phyloP scores from a whole-genome alignment of 2,797 vertebrate species.

The Ctenochaetus hawaiiensis region DNA sequence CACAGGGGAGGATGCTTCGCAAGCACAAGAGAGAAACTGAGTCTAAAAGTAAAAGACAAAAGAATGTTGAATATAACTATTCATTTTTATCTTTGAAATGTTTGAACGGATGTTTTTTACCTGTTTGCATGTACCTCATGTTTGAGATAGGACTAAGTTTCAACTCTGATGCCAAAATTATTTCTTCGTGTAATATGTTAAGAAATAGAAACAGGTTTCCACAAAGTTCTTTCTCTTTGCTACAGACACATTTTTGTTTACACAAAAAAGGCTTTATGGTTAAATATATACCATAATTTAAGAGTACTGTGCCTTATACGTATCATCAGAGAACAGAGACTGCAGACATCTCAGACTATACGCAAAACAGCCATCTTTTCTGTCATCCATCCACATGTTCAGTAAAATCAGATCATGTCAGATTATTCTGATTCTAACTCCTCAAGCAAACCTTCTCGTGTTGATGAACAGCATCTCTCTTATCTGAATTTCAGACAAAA shows the following conservation, averaged over 20 bases:
- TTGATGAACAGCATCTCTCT: constrained; percentile 1
- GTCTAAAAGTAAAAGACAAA: constrained; percentile 56
- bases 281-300: neutral
- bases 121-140: neutral
- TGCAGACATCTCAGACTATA: constrained; percentile 1
- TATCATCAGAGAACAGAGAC: neutral
- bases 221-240: neutral
- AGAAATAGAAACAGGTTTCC: neutral
- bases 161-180: neutral
- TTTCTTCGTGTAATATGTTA: neutral
- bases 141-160: neutral
- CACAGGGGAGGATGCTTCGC: constrained; percentile 51
- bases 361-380: neutral
- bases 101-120: constrained; percentile 22
- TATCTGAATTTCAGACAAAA: neutral
- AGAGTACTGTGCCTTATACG: neutral
- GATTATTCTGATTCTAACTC: neutral
- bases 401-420: constrained; percentile 6
- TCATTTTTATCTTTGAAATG: constrained; percentile 27
- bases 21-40: constrained; percentile 9
- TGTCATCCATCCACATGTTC: neutral
- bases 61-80: constrained; percentile 34
- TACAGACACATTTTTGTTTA: neutral
- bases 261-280: neutral
- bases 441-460: too few relatives aligned